A percentile compares a stretch with the other conserved stretches of the same genome.
These are phyloP conservation scores for Drosophila birchii DNA, from an alignment of 2,888 invertebrate genomes.

Conservation along the genomic window DNA sequence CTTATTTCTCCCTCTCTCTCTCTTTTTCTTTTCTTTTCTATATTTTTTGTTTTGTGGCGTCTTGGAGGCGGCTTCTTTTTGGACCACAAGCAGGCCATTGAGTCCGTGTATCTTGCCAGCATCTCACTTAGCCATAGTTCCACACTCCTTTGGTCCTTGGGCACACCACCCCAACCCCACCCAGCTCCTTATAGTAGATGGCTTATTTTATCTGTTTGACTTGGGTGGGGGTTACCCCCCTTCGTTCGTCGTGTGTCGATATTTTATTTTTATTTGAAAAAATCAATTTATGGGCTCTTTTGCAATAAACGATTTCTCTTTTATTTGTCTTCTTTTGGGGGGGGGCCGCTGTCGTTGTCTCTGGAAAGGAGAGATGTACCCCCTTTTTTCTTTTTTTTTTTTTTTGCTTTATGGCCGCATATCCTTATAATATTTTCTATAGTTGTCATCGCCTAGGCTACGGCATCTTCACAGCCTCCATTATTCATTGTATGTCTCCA, in stretches of 20 bases:
- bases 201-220: slow-evolving; percentile 56
- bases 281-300: slow-evolving; percentile 81
- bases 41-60: slow-evolving; percentile 60
- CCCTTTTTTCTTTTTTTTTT: slow-evolving; percentile 48
- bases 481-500: slow-evolving; percentile 50
- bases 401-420: slow-evolving; percentile 75
- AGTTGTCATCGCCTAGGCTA: slow-evolving; percentile 72
- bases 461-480: slow-evolving; percentile 34
- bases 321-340: slow-evolving; percentile 71
- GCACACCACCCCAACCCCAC: neutral
- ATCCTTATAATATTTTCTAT: slow-evolving; percentile 81
- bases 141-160: slow-evolving; percentile 14
- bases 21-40: no score
- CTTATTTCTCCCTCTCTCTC: neutral
- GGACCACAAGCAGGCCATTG: slow-evolving; percentile 48
- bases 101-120: slow-evolving; percentile 55
- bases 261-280: slow-evolving; percentile 82
- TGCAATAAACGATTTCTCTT: slow-evolving; percentile 83
- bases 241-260: slow-evolving; percentile 53
- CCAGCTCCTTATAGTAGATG: slow-evolving; percentile 43
- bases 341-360: slow-evolving; percentile 16
- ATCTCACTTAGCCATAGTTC: slow-evolving; percentile 36
- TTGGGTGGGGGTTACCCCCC: slow-evolving; percentile 5
- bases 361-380: slow-evolving; percentile 2
- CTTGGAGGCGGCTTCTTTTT: slow-evolving; percentile 64